Percentiles rank a stretch among this genome's conserved stretches.
phyloP scores from a whole-genome alignment of 2,113 vertebrate genomes.

The Copsychus sechellarum region DNA sequence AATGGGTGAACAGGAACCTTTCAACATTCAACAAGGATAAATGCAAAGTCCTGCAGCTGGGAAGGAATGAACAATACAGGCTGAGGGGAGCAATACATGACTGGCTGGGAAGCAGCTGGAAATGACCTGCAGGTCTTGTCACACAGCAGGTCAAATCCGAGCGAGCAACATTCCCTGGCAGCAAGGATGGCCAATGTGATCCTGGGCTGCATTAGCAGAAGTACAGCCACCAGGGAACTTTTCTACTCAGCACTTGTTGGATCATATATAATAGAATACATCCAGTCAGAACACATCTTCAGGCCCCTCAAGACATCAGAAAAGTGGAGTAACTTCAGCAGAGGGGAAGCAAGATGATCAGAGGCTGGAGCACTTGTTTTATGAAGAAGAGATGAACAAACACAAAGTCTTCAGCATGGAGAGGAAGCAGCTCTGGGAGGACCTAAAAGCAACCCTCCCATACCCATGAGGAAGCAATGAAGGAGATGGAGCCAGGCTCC shows the following conservation, averaged over 20 bases:
- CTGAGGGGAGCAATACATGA: background rate
- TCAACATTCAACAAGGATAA: background rate
- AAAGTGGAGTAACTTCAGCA: background rate
- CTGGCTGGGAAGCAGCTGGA: background rate
- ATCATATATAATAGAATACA: background rate
- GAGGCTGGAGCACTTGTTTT: background rate
- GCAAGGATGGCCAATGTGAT: background rate
- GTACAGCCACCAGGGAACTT: background rate
- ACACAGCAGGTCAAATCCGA: background rate
- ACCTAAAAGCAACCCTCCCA: background rate
- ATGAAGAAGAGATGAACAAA: background rate
- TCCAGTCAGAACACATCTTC: background rate
- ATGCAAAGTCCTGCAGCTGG: background rate
- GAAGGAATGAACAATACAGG: background rate
- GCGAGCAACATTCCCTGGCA: background rate
- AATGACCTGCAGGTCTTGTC: background rate
- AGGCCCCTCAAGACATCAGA: background rate
- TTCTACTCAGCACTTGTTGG: background rate
- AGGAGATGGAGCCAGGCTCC: background rate
- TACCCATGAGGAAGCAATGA: background rate
- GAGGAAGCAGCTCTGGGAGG: background rate
- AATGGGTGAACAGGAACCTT: background rate
- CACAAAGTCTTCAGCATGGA: background rate
- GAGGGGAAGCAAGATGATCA: background rate
- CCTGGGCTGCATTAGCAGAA: background rate